Evolutionary conservation across 37 sponge, comb jelly and placozoan species (phyloP), one percentile per base, ranked within the genome.

Genomic region (Sycon ciliatum): DNA sequence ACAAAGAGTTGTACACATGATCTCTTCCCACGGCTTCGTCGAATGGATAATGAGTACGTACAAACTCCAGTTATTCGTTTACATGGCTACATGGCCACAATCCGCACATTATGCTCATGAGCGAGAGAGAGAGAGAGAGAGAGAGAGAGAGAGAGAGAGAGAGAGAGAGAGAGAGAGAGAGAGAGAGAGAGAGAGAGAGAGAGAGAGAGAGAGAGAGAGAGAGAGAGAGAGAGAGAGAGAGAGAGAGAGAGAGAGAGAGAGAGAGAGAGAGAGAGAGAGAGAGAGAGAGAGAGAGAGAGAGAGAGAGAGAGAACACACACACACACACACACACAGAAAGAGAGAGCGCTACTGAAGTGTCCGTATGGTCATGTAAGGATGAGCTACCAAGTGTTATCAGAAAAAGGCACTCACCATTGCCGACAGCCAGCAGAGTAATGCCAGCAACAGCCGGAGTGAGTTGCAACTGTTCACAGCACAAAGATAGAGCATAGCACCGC

Each of bases 381-480:
- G 39, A 3, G 4, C 39, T 7, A 20, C 16, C 69, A 9, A 2
- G 13, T 4, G 22, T 39, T 39, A 7, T 7, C 52, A 22, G 30
- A 57, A 18, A 32, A 37, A 3, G 5, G 30, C 18, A 42, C 69
- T 29, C 32, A 87, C 88, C 85, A 77, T 88, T 88, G 33, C 88
- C 88, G 7, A 88, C 39, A 16, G 88, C 88, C 52, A 88, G 61
- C 3, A 88, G 77, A 26, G 88, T 88, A 16, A 88, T 83, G 26
- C 88, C 88, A 60, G 85, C 85, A 31, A 88, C 75, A 68, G 72
- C 75, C 0, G 81, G 81, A 23, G 88, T 62, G 23, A 88, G 78
- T 4, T 65, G 71, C 52, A 88, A 36, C 60, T 88, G 79, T 30
- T 86, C 82, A 1, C n/a, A n/a, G n/a, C n/a, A n/a, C n/a, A n/a